These are phyloP conservation scores for Enteromius anoplus DNA, from an alignment of 2,797 vertebrate species.

Conservation along the genomic window DNA sequence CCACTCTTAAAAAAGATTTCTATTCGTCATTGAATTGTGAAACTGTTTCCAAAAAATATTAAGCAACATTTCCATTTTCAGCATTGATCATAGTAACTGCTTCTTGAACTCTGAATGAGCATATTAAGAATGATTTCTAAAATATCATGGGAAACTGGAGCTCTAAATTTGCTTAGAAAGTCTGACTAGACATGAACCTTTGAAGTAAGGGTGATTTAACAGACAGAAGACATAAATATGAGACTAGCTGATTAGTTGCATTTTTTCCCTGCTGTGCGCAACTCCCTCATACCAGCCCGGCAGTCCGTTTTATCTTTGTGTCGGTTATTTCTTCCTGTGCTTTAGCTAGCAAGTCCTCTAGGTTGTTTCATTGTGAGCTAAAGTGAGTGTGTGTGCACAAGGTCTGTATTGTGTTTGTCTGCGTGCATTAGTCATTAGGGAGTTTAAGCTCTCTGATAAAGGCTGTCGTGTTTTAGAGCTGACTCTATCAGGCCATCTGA, in stretches of 20 bases:
- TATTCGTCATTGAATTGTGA: neutral
- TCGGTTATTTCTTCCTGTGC: conserved; percentile 7
- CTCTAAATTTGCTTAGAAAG: neutral
- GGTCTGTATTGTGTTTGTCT: conserved; percentile 24
- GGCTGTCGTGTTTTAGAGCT: conserved; percentile 43
- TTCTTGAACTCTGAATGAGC: neutral
- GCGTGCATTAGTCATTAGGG: conserved; percentile 32
- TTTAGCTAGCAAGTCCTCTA: neutral
- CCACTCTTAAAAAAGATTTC: neutral
- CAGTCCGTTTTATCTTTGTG: neutral
- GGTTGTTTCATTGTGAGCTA: conserved; percentile 23
- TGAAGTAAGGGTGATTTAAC: neutral
- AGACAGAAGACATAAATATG: conserved; percentile 1
- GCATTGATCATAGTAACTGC: neutral
- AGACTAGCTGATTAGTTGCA: neutral
- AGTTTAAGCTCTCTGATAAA: conserved; percentile 34
- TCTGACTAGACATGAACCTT: neutral
- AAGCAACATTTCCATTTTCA: neutral
- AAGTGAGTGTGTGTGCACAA: conserved; percentile 5
- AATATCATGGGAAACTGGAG: neutral
- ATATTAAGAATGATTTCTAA: neutral
- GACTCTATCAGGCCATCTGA: conserved; percentile 53
- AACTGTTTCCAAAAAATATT: neutral
- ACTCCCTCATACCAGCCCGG: neutral
- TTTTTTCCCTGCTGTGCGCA: neutral